These are phyloP conservation scores for Dryococelus australis DNA, from an alignment of 2,888 invertebrate species.

Conservation along the genomic window DNA sequence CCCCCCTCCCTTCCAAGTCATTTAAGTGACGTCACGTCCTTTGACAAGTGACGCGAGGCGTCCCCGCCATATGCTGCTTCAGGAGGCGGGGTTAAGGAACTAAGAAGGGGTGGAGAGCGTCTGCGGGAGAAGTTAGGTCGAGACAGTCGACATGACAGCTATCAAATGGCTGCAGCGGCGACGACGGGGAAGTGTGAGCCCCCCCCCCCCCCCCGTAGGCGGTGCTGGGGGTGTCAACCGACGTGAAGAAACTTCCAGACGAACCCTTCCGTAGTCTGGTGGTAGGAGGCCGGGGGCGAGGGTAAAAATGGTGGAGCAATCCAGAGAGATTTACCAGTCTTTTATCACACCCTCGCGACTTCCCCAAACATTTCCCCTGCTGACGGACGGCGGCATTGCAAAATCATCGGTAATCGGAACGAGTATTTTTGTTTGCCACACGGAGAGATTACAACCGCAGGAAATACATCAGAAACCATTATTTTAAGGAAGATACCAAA, in stretches of 20 bases:
- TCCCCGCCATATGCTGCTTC: neutral
- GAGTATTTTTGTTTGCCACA: too few species aligned
- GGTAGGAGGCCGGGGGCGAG: neutral
- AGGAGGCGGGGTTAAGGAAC: neutral
- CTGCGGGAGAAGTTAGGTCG: neutral
- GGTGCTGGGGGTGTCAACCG: neutral
- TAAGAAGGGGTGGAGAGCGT: too few species aligned
- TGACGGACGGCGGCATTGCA: neutral
- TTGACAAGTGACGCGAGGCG: constrained; percentile 26
- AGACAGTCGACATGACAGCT: constrained; percentile 24
- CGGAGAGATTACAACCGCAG: too few species aligned
- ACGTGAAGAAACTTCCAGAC: constrained; percentile 26
- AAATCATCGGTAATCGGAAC: too few species aligned
- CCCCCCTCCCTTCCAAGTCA: too few species aligned
- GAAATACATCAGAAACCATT: too few species aligned
- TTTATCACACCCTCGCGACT: neutral
- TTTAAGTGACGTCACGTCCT: constrained; percentile 29
- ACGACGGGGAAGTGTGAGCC: neutral
- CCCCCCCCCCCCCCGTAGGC: neutral
- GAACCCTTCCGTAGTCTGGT: neutral
- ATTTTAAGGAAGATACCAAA: too few species aligned
- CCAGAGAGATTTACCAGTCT: neutral
- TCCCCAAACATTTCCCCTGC: neutral
- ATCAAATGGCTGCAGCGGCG: neutral
- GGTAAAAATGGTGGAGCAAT: neutral